phyloP scores from a whole-genome alignment of 35 echinoderm and acorn worm species.

The Patiria miniata region DNA sequence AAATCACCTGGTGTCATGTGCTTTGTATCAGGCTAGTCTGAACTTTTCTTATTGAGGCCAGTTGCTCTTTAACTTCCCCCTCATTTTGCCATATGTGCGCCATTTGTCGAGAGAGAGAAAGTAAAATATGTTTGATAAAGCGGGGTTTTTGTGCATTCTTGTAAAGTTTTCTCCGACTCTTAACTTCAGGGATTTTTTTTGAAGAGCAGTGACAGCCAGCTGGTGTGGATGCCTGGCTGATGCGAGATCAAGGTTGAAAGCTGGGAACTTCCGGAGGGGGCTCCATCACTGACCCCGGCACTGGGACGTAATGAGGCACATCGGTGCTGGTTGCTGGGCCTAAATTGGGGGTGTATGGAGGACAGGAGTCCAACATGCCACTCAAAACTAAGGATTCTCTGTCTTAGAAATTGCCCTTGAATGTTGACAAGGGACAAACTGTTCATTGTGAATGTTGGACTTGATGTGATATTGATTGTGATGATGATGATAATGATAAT shows the following conservation, averaged over 20 bases:
- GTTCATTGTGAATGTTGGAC: too few relatives aligned
- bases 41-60: not conserved
- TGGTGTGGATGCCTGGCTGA: not conserved
- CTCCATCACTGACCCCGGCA: not conserved
- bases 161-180: not conserved
- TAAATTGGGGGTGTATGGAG: too few relatives aligned
- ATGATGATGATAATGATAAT: too few relatives aligned
- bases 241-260: constrained; percentile 19
- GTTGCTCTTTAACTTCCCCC: not conserved
- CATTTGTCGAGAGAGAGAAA: constrained; percentile 1
- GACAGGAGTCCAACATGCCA: too few relatives aligned
- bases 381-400: too few relatives aligned
- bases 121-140: not conserved
- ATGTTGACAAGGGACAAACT: too few relatives aligned
- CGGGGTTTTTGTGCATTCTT: not conserved
- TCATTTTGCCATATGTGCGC: not conserved
- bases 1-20: not conserved
- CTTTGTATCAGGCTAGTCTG: not conserved
- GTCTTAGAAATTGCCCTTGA: too few relatives aligned
- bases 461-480: too few relatives aligned
- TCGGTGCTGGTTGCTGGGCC: not conserved
- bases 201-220: not conserved
- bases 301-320: not conserved
- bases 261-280: constrained; percentile 1
- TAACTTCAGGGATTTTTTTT: not conserved